These are phyloP conservation scores for Micoletzkya japonica DNA, from an alignment of 2,888 invertebrate genomes.

Conservation along the genomic window DNA sequence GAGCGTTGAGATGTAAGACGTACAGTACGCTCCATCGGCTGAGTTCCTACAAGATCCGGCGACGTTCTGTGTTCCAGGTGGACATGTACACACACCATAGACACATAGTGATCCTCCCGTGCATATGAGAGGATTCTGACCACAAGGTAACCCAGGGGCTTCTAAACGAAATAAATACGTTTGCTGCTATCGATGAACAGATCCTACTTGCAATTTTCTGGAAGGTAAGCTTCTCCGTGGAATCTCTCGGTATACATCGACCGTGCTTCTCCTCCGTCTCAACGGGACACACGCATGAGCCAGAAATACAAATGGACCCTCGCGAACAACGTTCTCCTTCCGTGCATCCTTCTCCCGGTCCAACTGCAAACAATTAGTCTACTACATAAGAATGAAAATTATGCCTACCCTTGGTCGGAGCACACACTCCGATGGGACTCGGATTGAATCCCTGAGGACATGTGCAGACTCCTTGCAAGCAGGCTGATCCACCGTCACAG, in stretches of 20 bases:
- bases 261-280: slow-evolving; percentile 10
- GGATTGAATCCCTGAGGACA: slow-evolving; percentile 34
- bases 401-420: slow-evolving; percentile 6
- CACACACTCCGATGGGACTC: slow-evolving; percentile 11
- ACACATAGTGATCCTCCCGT: slow-evolving; percentile 40
- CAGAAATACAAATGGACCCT: slow-evolving; percentile 19
- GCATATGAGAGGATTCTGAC: slow-evolving; percentile 33
- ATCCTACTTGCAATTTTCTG: slow-evolving; percentile 25
- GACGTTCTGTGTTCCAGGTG: slow-evolving; percentile 29
- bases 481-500: slow-evolving; percentile 59
- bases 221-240: slow-evolving; percentile 8
- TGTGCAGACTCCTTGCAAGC: slow-evolving; percentile 40
- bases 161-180: neutral
- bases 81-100: slow-evolving; percentile 37
- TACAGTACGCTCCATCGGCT: neutral
- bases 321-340: slow-evolving; percentile 24
- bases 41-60: slow-evolving; percentile 20
- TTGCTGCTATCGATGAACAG: neutral
- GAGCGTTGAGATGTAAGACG: too few relatives aligned
- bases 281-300: slow-evolving; percentile 4
- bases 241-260: neutral
- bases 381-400: neutral
- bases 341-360: slow-evolving; percentile 5
- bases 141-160: slow-evolving; percentile 26
- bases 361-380: slow-evolving; percentile 6